Conservation (phyloP, 2,888 invertebrate genomes). For the Sylvicola fuscatus region DNA sequence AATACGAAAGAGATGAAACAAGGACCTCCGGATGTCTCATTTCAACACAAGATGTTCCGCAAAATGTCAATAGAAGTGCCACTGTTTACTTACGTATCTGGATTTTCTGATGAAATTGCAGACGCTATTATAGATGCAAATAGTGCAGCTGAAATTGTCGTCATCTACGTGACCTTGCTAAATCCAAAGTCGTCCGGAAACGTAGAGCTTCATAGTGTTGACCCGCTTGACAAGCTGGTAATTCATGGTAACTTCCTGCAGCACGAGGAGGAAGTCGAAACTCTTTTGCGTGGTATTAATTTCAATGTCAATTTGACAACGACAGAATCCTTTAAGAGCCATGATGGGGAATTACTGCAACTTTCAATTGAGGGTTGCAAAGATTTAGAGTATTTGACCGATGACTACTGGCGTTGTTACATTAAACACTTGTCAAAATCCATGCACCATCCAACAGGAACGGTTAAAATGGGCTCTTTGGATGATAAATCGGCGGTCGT, state of each 20-base stretch:
- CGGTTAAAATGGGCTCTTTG: slow-evolving; percentile 41
- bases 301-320: slow-evolving; percentile 21
- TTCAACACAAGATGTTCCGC: slow-evolving; percentile 20
- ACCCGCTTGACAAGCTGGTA: slow-evolving; percentile 35
- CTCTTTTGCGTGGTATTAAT: slow-evolving; percentile 24
- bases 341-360: slow-evolving; percentile 19
- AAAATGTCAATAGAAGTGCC: slow-evolving; percentile 14
- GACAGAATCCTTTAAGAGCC: slow-evolving; percentile 22
- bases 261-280: slow-evolving; percentile 30
- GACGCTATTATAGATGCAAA: slow-evolving; percentile 16
- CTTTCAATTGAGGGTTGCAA: slow-evolving; percentile 11
- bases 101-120: slow-evolving; percentile 17
- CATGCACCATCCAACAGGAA: slow-evolving; percentile 47
- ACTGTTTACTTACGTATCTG: slow-evolving; percentile 14
- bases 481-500: slow-evolving; percentile 29
- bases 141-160: slow-evolving; percentile 18
- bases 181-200: slow-evolving; percentile 33
- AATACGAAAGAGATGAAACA: slow-evolving; percentile 23
- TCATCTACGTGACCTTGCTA: slow-evolving; percentile 22
- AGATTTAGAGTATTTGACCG: slow-evolving; percentile 14
- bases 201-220: slow-evolving; percentile 29
- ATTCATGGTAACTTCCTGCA: slow-evolving; percentile 42
- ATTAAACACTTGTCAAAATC: slow-evolving; percentile 31
- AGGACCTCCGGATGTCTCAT: slow-evolving; percentile 31
- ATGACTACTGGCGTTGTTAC: slow-evolving; percentile 35